Evolutionary conservation across 2,888 invertebrate species (phyloP).

Genomic region (Acanthosepion esculentum): DNA sequence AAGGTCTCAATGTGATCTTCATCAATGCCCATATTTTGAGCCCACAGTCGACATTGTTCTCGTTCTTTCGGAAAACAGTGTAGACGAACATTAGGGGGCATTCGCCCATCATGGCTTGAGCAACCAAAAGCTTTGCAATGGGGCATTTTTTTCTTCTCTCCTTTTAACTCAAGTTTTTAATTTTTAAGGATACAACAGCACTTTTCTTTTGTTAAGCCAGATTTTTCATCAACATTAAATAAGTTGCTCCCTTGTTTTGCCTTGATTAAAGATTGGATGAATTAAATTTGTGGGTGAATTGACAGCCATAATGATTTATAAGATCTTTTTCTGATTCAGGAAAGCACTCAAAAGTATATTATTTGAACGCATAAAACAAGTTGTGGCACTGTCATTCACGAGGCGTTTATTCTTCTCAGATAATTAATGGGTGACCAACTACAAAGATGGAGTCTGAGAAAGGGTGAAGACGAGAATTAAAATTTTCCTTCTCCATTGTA

Average conservation of each 20-base stretch:
- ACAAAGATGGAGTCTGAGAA: background rate
- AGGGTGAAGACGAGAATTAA: no score
- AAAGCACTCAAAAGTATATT: no score
- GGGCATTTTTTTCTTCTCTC: background rate
- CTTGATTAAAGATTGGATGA: no score
- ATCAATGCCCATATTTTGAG: background rate
- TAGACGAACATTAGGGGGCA: background rate
- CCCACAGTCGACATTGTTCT: background rate
- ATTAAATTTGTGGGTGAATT: no score
- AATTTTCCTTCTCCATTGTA: no score
- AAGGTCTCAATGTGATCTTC: background rate
- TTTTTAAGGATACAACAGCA: background rate
- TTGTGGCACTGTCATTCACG: no score
- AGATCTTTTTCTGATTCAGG: no score
- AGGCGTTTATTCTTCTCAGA: no score
- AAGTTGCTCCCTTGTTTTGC: no score
- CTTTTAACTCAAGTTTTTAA: background rate
- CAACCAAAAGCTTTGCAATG: conserved; percentile 42
- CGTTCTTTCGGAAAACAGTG: conserved; percentile 38
- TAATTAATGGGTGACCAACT: background rate
- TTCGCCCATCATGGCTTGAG: conserved; percentile 40
- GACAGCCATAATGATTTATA: no score
- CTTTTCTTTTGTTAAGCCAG: background rate
- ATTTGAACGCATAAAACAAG: no score
- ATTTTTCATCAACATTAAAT: background rate